Percentiles rank a stretch among this genome's conserved stretches.
Conservation (phyloP, 2,113 vertebrate species). For the Neotoma lepida region DNA sequence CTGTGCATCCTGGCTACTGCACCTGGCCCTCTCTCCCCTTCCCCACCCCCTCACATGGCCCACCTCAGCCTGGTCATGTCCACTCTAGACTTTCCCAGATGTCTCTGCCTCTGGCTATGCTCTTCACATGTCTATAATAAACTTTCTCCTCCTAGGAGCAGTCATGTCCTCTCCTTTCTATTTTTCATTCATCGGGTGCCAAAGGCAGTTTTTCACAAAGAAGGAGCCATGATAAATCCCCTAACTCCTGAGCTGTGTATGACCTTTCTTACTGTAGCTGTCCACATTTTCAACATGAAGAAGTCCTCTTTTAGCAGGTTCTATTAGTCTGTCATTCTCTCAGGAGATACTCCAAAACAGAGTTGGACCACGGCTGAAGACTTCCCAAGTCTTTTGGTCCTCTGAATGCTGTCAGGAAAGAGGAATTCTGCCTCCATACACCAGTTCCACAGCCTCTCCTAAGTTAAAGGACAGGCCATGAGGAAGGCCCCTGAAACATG, state of each 20-base stretch:
- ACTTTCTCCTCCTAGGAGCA: not conserved
- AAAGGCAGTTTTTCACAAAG: conserved; percentile 23
- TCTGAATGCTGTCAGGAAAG: not conserved
- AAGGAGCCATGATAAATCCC: not conserved
- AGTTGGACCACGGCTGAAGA: not conserved
- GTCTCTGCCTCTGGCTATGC: not conserved
- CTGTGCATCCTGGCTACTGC: not conserved
- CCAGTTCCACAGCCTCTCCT: not conserved
- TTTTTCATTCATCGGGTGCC: not conserved
- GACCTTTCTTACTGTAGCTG: conserved; percentile 12
- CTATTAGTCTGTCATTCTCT: not conserved
- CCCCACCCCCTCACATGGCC: too few relatives aligned
- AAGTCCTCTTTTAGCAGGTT: not conserved
- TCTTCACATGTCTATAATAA: not conserved
- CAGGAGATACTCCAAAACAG: not conserved
- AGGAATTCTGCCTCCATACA: not conserved
- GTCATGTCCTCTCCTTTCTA: not conserved
- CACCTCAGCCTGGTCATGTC: not conserved
- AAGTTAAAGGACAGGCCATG: not conserved
- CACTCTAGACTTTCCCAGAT: not conserved
- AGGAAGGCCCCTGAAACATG: not conserved
- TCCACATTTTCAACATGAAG: not conserved
- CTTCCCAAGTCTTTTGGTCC: conserved; percentile 4
- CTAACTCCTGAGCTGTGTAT: not conserved
- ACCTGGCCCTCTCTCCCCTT: not conserved